Base-by-base conservation (phyloP, 2,888 invertebrate genomes). In the Hypsopygia costalis region DNA sequence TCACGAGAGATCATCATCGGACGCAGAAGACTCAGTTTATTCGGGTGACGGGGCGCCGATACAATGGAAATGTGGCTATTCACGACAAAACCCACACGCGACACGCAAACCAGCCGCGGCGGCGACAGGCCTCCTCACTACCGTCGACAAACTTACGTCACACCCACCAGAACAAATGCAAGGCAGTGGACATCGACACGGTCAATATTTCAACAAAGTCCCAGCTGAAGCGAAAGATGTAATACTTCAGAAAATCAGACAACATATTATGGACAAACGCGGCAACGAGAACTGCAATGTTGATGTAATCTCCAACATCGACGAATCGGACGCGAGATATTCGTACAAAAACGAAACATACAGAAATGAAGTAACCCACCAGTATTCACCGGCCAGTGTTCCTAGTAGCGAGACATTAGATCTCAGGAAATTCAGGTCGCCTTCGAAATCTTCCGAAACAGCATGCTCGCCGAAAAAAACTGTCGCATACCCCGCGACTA, bases 201-300 rank as follows among this genome's bases (percentile, higher is more conserved):
- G 52, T 2, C 51, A 70, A 30, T 81, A 85, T 62, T 82, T 82
- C 52, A 86, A 82, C 58, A 73, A 81, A 65, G 82, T 86, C 20
- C 86, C 83, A 16, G 78, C 71, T 16, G 89, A 89, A 59, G 79
- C 86, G 22, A 89, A 89, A 62, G 87, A 88, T 59, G 80, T 85
- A 25, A 88, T 89, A 45, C 62, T 89, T 43, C 88, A 88, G 69
- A 89, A 89, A 74, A 89, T 89, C 44, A 62, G 89, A 51, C 89
- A 89, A 50, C 89, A 89, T 59, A 89, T 89, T 48, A 86, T 89
- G 86, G 89, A 88, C 50, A 85, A 86, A 53, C 81, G 83, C 11
- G 77, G 81, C 41, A 82, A 81, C 52, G 88, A 85, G 21, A 68
- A 63, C 46, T 51, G 51, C 11, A 41, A 44, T 37, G 45, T 42